Base-by-base conservation (phyloP, 2,797 vertebrate genomes). In the Scarus forsteni region DNA sequence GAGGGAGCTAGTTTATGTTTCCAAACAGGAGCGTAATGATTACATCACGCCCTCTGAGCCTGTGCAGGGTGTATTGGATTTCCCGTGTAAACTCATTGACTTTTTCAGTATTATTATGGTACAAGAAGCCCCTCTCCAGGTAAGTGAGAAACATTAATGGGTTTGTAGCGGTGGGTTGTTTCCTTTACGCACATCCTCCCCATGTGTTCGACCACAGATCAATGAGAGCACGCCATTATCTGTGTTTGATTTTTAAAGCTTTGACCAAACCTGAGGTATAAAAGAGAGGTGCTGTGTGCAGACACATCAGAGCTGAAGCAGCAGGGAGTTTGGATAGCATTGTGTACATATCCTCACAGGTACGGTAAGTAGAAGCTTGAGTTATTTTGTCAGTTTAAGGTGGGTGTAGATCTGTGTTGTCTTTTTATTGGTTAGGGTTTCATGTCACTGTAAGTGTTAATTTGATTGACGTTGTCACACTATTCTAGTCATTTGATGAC, bases 141-240 rank as follows among this genome's bases (percentile, higher is more conserved):
- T 27, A 64, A 80, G 60, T 18, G 60, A 75, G 59, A 70, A 73
- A 43, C 54, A 55, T 10, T 76, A 68, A 89, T 64, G 60, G 72
- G 50, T 68, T 62, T 62, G 42, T 35, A 51, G 42, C 19, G 39
- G 64, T 54, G 66, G n/a, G 34, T 73, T 10, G 11, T 70, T 85
- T 89, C 86, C 90, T 77, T 66, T 85, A 85, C 83, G 79, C 83
- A 90, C 80, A 79, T 86, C 86, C 85, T 87, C 38, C 67, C 48
- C 8, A 0, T 42, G 55, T 59, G 43, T 73, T 72, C 3, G 43
- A 70, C 60, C 56, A 63, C 48, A 38, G 66, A 92, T 92, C 91
- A 80, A 91, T 92, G 67, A 50, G 40, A 44, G 67, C 56, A 60
- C 49, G 12, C 38, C n/a, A 55, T 84, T 88, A 90, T 85, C 79